A percentile compares a stretch with the other conserved stretches of the same genome.
phyloP scores from a whole-genome alignment of 2,113 vertebrate genomes.

The Elgaria multicarinata region DNA sequence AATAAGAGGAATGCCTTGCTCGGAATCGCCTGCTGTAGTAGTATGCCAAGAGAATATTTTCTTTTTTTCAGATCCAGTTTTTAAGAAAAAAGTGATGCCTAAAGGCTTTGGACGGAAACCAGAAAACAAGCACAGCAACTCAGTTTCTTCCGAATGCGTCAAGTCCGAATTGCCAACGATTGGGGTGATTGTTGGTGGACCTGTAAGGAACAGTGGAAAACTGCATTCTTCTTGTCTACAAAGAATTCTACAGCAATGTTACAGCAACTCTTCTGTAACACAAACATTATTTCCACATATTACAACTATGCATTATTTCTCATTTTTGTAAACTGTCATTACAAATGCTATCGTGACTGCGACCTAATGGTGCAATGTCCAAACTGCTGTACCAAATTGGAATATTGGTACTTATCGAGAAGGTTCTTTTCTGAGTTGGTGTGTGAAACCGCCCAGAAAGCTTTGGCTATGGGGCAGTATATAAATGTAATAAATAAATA shows the following conservation, averaged over 20 bases:
- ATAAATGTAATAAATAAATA: no score
- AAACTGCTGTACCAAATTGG: not conserved
- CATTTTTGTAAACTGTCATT: not conserved
- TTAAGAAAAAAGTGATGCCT: not conserved
- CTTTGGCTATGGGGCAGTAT: no score
- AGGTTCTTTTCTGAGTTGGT: no score
- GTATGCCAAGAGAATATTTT: slow-evolving; percentile 1
- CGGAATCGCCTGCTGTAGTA: fast-evolving
- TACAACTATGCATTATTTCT: not conserved
- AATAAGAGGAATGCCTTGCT: not conserved
- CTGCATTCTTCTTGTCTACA: not conserved
- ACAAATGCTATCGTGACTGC: not conserved
- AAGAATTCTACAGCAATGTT: not conserved
- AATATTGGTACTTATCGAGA: no score
- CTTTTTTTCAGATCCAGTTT: not conserved
- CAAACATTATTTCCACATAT: not conserved
- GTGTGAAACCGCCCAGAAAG: no score
- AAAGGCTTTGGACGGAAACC: slow-evolving; percentile 38
- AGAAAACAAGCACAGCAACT: not conserved
- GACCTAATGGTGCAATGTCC: no score
- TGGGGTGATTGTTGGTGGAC: slow-evolving; percentile 1
- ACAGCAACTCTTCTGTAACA: not conserved
- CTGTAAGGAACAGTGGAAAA: not conserved
- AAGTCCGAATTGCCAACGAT: slow-evolving; percentile 17
- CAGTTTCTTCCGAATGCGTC: slow-evolving; percentile 25